Evolutionary conservation across 1,140 invertebrate genomes (phyloP).

Genomic region (Apis cerana): DNA sequence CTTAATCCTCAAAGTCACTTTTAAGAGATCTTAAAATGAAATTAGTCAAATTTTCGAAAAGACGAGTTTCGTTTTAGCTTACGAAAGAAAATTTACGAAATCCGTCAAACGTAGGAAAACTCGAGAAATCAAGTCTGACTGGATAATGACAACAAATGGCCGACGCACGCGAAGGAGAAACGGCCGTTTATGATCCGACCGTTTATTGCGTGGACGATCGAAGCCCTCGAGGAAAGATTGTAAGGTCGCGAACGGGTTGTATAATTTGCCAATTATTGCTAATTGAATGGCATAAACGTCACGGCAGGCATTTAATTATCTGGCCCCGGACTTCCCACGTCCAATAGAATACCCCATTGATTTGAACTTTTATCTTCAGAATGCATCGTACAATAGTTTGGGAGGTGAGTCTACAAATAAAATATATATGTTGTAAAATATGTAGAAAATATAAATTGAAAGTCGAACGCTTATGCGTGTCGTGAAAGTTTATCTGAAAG

Average conservation of each 20-base stretch:
- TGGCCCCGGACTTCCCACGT: constrained; percentile 54
- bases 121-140: neutral
- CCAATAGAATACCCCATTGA: constrained; percentile 31
- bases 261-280: constrained; percentile 63
- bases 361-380: constrained; percentile 55
- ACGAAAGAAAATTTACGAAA: too few relatives aligned
- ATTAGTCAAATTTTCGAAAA: too few relatives aligned
- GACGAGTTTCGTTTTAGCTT: too few relatives aligned
- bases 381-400: neutral
- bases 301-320: constrained; percentile 51
- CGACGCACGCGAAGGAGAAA: neutral
- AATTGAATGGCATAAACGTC: constrained; percentile 57
- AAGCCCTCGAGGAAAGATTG: neutral
- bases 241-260: constrained; percentile 16
- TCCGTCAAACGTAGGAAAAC: too few relatives aligned
- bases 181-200: neutral
- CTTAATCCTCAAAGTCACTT: too few relatives aligned
- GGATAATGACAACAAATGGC: neutral
- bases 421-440: too few relatives aligned
- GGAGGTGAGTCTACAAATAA: too few relatives aligned
- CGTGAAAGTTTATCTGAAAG: too few relatives aligned
- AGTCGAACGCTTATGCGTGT: too few relatives aligned
- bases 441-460: too few relatives aligned
- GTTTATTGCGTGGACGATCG: neutral
- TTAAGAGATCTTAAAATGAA: too few relatives aligned